Evolutionary conservation across 37 sponge, comb jelly and placozoan genomes (phyloP), one percentile per base, ranked within the genome.

Genomic region (Cliona cf. orientalis): DNA sequence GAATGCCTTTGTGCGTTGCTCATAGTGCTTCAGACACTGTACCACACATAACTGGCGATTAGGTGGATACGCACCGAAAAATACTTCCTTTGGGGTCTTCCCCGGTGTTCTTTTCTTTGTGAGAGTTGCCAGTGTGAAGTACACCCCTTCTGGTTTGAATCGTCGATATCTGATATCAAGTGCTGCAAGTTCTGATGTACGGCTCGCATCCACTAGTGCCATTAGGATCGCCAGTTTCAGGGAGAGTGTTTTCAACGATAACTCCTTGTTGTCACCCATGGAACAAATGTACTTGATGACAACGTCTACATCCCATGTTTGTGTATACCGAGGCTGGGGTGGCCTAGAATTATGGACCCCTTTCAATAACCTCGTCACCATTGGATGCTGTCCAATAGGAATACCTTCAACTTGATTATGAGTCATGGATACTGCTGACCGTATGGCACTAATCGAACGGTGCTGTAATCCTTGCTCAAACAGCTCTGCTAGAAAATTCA

Each of bases 291-390:
- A 66, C 11, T 21, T 38, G 1, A 65, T 44, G 14, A 71, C 80
- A 4, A 61, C 33, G 32, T 71, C 65, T 42, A 86, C 74, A 72
- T 86, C 87, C 87, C 87, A 86, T 12, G 80, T 86, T 0, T 26
- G 17, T 1, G 43, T n/a, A 66, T 76, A 76, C 38, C 62, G n/a
- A 44, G 84, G 84, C 46, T 34, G 40, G 38, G 75, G 75, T 28
- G 84, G 75, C 28, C 84, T 32, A 1, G 2, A 4, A 22, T 72
- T 73, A 29, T 64, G 62, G 5, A 65, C 67, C 14, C 84, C 84
- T 45, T 44, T 61, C 53, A 83, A 12, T 5, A 83, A 68, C 64
- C 68, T 58, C 1, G 67, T 65, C 7, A 83, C 75, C 46, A 74
- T 39, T 2, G 74, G 84, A 31, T 83, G 75, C 69, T 73, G 75